phyloP scores from a whole-genome alignment of 2,797 vertebrate species.

The Myotis daubentonii region DNA sequence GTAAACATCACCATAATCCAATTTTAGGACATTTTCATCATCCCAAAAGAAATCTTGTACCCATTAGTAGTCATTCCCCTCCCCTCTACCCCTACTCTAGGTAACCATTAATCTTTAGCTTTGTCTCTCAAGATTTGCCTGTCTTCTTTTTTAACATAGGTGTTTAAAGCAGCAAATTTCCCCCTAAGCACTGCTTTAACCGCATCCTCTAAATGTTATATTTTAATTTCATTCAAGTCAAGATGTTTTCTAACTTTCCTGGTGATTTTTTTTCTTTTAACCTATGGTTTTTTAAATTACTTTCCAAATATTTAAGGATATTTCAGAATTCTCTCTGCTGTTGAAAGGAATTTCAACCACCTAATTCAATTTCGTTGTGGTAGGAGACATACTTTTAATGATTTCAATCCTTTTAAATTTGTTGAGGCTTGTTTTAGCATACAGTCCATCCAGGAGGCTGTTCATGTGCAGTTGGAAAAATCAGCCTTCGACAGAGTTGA shows the following conservation, averaged over 20 bases:
- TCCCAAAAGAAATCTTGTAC: neutral
- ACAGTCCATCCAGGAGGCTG: neutral
- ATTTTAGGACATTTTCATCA: neutral
- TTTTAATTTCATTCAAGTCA: constrained; percentile 35
- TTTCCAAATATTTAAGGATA: neutral
- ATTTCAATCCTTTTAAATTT: neutral
- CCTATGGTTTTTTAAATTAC: neutral
- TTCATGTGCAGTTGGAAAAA: neutral
- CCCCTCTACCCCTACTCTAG: neutral
- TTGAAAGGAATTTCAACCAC: constrained; percentile 31
- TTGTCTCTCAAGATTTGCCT: neutral
- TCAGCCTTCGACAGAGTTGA: neutral
- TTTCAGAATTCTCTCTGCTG: neutral
- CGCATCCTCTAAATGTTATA: neutral
- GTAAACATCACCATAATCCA: neutral
- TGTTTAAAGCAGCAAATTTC: neutral
- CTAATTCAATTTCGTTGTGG: neutral
- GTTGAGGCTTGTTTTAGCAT: neutral
- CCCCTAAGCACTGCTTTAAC: neutral
- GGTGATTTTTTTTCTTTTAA: neutral
- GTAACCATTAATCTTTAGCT: neutral
- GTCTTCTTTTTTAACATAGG: neutral
- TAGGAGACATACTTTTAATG: neutral
- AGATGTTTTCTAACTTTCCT: neutral
- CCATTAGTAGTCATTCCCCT: neutral